A percentile compares a stretch with the other conserved stretches of the same genome.
These are phyloP conservation scores for Mus minutoides DNA, from an alignment of 2,797 vertebrate genomes.

Conservation along the genomic window DNA sequence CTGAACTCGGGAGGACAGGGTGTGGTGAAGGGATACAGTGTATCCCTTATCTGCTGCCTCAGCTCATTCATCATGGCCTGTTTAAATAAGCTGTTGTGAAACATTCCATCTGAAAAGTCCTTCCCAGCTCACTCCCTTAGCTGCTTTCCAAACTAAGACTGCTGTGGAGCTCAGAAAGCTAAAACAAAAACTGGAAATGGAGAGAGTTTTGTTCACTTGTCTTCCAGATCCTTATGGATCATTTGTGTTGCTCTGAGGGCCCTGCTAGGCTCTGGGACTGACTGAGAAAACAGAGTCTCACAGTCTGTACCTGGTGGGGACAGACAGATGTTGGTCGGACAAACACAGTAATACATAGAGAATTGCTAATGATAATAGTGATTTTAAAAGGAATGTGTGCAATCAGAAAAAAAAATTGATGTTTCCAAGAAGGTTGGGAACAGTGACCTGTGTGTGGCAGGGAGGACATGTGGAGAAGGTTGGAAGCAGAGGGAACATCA, in stretches of 20 bases:
- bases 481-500: slow-evolving; percentile 25
- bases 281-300: slow-evolving; percentile 22
- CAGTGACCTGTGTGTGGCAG: background rate
- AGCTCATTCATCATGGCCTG: slow-evolving; percentile 7
- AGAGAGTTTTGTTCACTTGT: slow-evolving; percentile 16
- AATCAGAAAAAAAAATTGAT: slow-evolving; percentile 18
- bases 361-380: slow-evolving; percentile 5
- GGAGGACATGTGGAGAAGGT: background rate
- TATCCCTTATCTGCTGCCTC: background rate
- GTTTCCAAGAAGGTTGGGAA: background rate
- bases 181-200: slow-evolving; percentile 16
- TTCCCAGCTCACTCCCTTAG: background rate
- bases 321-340: background rate
- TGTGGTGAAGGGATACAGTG: background rate
- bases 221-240: slow-evolving; percentile 23
- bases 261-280: background rate
- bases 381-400: slow-evolving; percentile 42
- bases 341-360: background rate
- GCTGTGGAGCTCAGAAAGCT: slow-evolving; percentile 11
- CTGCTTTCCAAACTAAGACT: slow-evolving; percentile 18
- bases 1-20: background rate
- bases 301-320: background rate
- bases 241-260: background rate
- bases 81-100: background rate
- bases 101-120: slow-evolving; percentile 8